Percentiles rank a stretch among this genome's conserved stretches.
Conservation (phyloP, 2,888 invertebrate species). For the Masnerella sp. region DNA sequence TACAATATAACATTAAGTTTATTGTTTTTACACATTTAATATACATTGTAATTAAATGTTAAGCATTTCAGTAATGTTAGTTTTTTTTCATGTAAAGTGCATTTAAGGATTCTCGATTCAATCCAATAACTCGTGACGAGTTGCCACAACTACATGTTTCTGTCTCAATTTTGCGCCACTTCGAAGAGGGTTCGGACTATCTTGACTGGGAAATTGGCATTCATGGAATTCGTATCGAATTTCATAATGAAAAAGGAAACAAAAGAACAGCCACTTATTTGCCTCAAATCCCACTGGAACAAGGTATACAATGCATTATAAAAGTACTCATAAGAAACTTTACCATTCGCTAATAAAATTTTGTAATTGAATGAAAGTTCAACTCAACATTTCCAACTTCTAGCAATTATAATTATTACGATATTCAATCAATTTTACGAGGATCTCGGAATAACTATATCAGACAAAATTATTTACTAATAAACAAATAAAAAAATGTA, state of each 20-base stretch:
- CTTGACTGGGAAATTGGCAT: slow-evolving; percentile 98
- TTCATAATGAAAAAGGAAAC: slow-evolving; percentile 93
- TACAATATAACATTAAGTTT: no score
- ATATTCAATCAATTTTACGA: no score
- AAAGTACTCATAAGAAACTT: no score
- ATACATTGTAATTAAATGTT: background rate
- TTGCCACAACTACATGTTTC: slow-evolving; percentile 94
- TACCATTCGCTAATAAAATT: no score
- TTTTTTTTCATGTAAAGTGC: slow-evolving; percentile 82
- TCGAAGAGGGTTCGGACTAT: slow-evolving; percentile 96
- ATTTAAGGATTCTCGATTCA: slow-evolving; percentile 97
- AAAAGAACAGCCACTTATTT: slow-evolving; percentile 98
- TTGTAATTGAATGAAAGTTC: no score
- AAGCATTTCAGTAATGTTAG: no score
- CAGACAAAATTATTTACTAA: no score
- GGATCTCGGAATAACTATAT: no score
- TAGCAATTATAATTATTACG: no score
- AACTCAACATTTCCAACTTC: no score
- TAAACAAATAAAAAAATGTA: no score
- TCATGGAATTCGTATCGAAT: slow-evolving; percentile 99
- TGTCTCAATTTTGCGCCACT: slow-evolving; percentile 96
- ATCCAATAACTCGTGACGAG: slow-evolving; percentile 96
- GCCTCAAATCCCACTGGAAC: slow-evolving; percentile 98
- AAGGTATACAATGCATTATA: slow-evolving; percentile 83
- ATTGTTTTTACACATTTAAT: no score